Evolutionary conservation across 2,113 vertebrate genomes (phyloP).

Genomic region (Melanocharis versteri): DNA sequence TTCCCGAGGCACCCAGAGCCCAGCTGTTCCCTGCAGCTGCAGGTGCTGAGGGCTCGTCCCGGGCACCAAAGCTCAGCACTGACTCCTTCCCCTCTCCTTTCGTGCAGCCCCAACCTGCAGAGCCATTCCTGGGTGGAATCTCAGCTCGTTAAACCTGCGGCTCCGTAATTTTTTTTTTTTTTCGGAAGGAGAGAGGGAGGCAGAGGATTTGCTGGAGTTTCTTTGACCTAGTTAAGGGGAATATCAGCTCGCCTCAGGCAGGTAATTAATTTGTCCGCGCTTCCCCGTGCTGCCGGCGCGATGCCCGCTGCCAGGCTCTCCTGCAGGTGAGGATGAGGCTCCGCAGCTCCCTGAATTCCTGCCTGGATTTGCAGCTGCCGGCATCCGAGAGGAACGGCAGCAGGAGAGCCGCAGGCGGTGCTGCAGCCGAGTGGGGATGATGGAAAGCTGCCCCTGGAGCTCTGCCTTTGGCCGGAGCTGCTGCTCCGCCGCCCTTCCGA

Average conservation of each 20-base stretch:
- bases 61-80: not conserved
- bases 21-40: not conserved
- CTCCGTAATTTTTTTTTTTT: not conserved
- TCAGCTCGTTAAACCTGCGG: not conserved
- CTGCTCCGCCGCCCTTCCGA: not conserved
- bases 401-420: constrained; percentile 27
- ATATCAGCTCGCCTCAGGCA: constrained; percentile 35
- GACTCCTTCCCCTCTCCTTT: not conserved
- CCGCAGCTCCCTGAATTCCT: not conserved
- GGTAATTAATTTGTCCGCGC: constrained; percentile 45
- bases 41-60: not conserved
- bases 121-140: not conserved
- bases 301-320: not conserved
- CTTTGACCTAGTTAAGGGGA: constrained; percentile 61
- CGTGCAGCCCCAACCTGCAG: not conserved
- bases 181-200: not conserved
- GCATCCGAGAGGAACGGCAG: not conserved
- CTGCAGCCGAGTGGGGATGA: not conserved
- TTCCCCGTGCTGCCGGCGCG: not conserved
- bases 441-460: not conserved
- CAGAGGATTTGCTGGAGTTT: constrained; percentile 20
- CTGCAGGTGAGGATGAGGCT: constrained; percentile 10
- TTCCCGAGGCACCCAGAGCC: not conserved
- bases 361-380: constrained; percentile 30
- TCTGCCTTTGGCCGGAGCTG: not conserved